These are phyloP conservation scores for Emydoidea blandingii DNA, from an alignment of 2,797 vertebrate genomes.

Conservation along the genomic window DNA sequence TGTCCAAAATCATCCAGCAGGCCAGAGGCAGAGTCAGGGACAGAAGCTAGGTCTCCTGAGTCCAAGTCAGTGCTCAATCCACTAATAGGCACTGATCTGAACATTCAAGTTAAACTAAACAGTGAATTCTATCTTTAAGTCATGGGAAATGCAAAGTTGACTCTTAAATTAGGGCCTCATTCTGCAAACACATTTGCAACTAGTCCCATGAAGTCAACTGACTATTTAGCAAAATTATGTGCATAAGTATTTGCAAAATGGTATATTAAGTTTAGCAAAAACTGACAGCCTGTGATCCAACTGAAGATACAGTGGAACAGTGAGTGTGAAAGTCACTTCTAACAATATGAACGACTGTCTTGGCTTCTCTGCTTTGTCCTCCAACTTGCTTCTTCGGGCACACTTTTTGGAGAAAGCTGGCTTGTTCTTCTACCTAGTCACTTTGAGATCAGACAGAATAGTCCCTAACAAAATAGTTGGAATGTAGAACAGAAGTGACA, in stretches of 20 bases:
- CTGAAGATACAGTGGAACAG: background rate
- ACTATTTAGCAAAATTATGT: constrained; percentile 22
- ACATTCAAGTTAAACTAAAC: background rate
- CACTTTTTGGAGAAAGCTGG: background rate
- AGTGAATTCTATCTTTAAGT: background rate
- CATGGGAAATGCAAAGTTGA: background rate
- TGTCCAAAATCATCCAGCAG: background rate
- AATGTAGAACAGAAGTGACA: background rate
- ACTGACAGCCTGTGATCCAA: background rate
- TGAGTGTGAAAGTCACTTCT: background rate
- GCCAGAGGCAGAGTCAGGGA: background rate
- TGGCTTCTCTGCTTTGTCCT: background rate
- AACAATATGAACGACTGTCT: background rate
- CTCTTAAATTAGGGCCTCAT: background rate
- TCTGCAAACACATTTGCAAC: constrained; percentile 26
- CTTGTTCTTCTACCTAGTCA: background rate
- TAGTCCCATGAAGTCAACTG: constrained; percentile 2
- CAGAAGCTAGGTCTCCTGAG: background rate
- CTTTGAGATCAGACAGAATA: background rate
- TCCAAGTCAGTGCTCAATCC: background rate
- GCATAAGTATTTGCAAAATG: constrained; percentile 44
- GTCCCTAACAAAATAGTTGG: background rate
- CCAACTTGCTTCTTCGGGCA: background rate
- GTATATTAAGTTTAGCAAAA: constrained; percentile 29
- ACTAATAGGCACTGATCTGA: background rate